Base-by-base conservation (phyloP, 1,140 invertebrate genomes). In the Globodera ellingtonae region DNA sequence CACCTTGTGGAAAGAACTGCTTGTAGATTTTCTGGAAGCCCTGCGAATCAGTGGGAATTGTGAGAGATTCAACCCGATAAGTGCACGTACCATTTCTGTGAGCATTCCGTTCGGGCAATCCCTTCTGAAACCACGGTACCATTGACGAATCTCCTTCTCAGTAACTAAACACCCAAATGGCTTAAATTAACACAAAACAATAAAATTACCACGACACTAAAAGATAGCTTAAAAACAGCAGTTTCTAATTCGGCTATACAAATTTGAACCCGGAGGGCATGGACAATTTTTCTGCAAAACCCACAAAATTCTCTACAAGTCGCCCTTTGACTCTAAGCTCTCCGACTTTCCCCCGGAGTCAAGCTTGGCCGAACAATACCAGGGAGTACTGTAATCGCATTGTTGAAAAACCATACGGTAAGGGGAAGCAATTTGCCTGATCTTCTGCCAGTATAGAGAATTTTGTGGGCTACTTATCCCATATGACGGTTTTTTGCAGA, bases 1-100 rank as follows among this genome's bases (percentile, higher is more conserved):
- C 95, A 84, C 88, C 88, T 93, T 97, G 94, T 72, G 96, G 81
- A 90, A 98, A 98, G 91, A 98, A 98, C 91, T 98, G 96, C 91
- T 96, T 95, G 92, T 98, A 98, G 89, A 98, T 98, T 92, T 95
- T 96, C 89, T 98, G 95, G 91, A 98, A 98, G 79, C 95, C 96
- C 95, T 97, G 92, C 85, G 87, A 79, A 65, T 21, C n/a, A 6
- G 52, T n/a, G 21, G 21, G 52, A 24, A 8, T 65, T 83, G 15
- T 52, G 24, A 59, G 7, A 6, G 35, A 78, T 70, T 21, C n/a
- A 65, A 76, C 21, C 18, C 8, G 18, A 81, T 24, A 46, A 21
- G 67, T 65, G 13, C 5, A 83, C 79, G 75, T 35, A 87, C 86
- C 15, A 88, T 86, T 86, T 89, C 87, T 18, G 88, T 89, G 5